Conservation (phyloP, 2,797 vertebrate species). For the Allobates femoralis region DNA sequence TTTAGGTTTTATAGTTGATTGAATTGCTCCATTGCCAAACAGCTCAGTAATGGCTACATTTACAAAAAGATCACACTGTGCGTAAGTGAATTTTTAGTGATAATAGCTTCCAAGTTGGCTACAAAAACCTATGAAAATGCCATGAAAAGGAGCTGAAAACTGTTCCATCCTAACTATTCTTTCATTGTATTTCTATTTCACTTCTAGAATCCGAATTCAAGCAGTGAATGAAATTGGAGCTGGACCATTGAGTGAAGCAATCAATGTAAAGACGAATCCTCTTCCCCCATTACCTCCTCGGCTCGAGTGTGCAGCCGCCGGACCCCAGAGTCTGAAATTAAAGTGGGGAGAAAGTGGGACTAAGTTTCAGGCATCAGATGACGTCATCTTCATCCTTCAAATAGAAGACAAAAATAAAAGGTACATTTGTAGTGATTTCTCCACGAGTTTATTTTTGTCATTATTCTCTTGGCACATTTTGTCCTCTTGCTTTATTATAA, state of each 20-base stretch:
- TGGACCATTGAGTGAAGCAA: conserved; percentile 84
- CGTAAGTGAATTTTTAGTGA: not conserved
- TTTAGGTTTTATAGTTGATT: not conserved
- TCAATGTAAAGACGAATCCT: conserved; percentile 88
- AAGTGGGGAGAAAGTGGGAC: conserved; percentile 92
- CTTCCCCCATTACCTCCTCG: conserved; percentile 91
- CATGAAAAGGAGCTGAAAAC: not conserved
- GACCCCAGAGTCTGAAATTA: conserved; percentile 97
- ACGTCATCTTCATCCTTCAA: conserved; percentile 89
- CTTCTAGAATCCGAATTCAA: conserved; percentile 87
- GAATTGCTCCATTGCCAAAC: not conserved
- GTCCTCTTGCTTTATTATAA: not conserved
- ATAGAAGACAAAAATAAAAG: conserved; percentile 95
- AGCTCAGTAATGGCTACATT: not conserved
- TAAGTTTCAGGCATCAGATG: conserved; percentile 80
- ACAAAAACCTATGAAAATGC: not conserved
- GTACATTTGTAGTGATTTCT: conserved; percentile 69
- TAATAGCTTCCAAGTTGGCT: not conserved
- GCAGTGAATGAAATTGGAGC: conserved; percentile 92
- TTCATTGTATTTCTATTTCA: not conserved
- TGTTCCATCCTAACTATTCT: not conserved
- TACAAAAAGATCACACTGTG: not conserved
- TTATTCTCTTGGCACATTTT: not conserved
- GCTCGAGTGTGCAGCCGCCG: conserved; percentile 91
- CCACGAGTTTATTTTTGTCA: not conserved